Conservation (phyloP, 2,888 invertebrate species). For the Synergus laeviventris region DNA sequence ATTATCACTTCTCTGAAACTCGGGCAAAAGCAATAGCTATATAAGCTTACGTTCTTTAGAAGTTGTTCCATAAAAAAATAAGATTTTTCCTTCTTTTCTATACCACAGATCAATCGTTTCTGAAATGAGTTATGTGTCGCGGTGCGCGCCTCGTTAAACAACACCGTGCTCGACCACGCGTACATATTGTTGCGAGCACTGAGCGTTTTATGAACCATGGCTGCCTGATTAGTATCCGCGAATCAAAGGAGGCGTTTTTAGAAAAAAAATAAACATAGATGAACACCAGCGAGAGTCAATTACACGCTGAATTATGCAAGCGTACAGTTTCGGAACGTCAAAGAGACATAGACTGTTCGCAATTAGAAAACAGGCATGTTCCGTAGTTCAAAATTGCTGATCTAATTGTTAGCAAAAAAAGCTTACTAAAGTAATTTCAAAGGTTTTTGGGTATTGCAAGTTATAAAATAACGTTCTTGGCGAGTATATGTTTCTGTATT, state of each 20-base stretch:
- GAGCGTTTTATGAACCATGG: constrained; percentile 44
- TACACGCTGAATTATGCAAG: neutral
- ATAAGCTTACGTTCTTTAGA: neutral
- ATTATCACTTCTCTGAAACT: too few species aligned
- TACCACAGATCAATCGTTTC: constrained; percentile 2
- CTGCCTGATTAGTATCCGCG: constrained; percentile 17
- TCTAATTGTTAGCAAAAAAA: too few species aligned
- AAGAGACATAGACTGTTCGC: too few species aligned
- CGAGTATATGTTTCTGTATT: too few species aligned
- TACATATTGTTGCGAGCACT: constrained; percentile 45
- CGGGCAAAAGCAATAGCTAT: too few species aligned
- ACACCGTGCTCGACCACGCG: constrained; percentile 42
- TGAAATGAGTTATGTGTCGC: neutral
- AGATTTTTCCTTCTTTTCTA: neutral
- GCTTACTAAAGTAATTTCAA: too few species aligned
- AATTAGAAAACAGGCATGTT: too few species aligned
- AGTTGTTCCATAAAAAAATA: neutral
- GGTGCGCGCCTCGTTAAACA: constrained; percentile 40
- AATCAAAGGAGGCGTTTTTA: neutral
- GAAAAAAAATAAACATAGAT: neutral
- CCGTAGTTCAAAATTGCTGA: too few species aligned
- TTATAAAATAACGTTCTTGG: too few species aligned
- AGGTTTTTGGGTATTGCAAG: too few species aligned
- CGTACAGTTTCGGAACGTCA: neutral
- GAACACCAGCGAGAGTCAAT: neutral